Evolutionary conservation across 2,797 vertebrate species (phyloP).

Genomic region (Monodelphis domestica): DNA sequence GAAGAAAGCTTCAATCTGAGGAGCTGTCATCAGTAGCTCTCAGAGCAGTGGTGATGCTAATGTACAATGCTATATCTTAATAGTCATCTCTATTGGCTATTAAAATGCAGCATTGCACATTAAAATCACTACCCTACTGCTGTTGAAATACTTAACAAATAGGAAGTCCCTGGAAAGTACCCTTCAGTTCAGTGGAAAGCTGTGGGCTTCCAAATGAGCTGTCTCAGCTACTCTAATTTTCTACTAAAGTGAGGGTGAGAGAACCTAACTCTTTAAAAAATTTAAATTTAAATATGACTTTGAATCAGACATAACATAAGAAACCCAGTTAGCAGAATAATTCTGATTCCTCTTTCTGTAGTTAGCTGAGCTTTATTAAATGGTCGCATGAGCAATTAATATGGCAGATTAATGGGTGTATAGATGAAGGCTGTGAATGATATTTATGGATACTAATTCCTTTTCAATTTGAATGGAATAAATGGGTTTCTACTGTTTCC

Average conservation of each 20-base stretch:
- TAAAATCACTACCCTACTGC: constrained; percentile 67
- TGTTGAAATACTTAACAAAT: constrained; percentile 65
- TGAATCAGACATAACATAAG: neutral
- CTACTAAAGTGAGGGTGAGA: constrained; percentile 56
- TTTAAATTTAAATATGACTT: constrained; percentile 7
- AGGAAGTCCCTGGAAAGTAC: constrained; percentile 65
- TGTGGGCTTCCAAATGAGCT: constrained; percentile 55
- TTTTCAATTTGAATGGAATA: neutral
- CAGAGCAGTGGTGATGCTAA: constrained; percentile 59
- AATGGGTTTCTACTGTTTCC: neutral
- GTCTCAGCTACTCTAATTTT: constrained; percentile 64
- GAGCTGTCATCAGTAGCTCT: neutral
- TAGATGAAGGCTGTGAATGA: neutral
- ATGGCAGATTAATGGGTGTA: neutral
- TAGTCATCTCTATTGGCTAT: constrained; percentile 72
- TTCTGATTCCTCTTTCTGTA: neutral
- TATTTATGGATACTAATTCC: neutral
- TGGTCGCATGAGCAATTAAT: neutral
- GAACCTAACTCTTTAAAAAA: neutral
- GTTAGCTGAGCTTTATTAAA: neutral
- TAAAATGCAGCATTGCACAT: constrained; percentile 74
- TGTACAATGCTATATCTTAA: constrained; percentile 70
- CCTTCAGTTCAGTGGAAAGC: constrained; percentile 61
- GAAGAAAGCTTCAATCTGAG: constrained; percentile 35
- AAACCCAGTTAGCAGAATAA: neutral